Percentiles rank a stretch among this genome's conserved stretches.
phyloP scores from a whole-genome alignment of 2,888 invertebrate species.

The Catocala sponsa region DNA sequence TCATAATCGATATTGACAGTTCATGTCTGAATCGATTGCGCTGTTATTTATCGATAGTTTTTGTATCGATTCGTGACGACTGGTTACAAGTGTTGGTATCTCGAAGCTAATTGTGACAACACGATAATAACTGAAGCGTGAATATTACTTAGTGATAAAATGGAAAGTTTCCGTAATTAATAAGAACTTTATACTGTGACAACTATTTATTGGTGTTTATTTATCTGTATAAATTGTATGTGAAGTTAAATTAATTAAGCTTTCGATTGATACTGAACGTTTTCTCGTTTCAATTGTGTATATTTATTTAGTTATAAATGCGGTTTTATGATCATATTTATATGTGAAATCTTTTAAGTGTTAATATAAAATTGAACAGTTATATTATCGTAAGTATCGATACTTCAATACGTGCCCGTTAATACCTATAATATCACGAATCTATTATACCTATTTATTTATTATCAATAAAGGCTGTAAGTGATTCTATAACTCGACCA shows the following conservation, averaged over 20 bases:
- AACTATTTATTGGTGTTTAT: constrained; percentile 32
- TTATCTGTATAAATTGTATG: constrained; percentile 25
- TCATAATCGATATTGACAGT: constrained; percentile 52
- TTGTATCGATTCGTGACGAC: constrained; percentile 40
- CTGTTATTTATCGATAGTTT: constrained; percentile 41
- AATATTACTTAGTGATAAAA: constrained; percentile 32
- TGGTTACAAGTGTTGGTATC: constrained; percentile 28
- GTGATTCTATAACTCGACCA: too few species aligned
- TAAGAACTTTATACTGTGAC: constrained; percentile 30
- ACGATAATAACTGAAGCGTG: constrained; percentile 35
- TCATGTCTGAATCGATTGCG: constrained; percentile 34
- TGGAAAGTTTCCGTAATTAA: constrained; percentile 44
- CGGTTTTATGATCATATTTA: too few species aligned
- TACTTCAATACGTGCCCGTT: too few species aligned
- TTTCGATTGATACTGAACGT: not conserved
- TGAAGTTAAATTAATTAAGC: constrained; percentile 40
- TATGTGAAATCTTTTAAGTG: too few species aligned
- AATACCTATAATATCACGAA: too few species aligned
- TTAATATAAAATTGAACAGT: too few species aligned
- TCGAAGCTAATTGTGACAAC: constrained; percentile 38
- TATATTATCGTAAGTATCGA: too few species aligned
- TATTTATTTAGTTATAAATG: too few species aligned
- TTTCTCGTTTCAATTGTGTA: not conserved
- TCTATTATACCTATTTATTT: too few species aligned
- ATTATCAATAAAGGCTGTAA: too few species aligned